Evolutionary conservation across 2,113 vertebrate species (phyloP).

Genomic region (Camelus dromedarius): DNA sequence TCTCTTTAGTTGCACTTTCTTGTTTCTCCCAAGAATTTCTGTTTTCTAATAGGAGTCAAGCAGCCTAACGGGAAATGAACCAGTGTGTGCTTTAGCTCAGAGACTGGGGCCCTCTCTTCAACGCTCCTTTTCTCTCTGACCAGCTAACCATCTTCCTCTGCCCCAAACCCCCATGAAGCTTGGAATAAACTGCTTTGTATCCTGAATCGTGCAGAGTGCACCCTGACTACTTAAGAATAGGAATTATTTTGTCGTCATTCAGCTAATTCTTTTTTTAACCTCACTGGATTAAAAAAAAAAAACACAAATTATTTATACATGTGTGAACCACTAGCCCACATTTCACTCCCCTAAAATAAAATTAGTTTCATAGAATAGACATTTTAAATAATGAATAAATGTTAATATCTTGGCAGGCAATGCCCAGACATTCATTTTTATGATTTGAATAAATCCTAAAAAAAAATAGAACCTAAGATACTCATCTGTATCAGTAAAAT

Average conservation of each 20-base stretch:
- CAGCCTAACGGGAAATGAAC: neutral
- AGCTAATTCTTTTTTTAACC: slow-evolving; percentile 1
- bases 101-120: neutral
- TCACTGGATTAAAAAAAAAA: neutral
- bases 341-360: slow-evolving; percentile 57
- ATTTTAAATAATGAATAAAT: slow-evolving; percentile 67
- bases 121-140: slow-evolving; percentile 28
- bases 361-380: slow-evolving; percentile 38
- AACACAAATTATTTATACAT: slow-evolving; percentile 45
- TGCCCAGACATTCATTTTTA: slow-evolving; percentile 54
- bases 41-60: slow-evolving; percentile 1
- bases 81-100: neutral
- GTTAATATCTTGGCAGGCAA: slow-evolving; percentile 35
- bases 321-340: neutral
- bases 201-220: slow-evolving; percentile 12
- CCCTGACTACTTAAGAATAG: neutral
- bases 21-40: neutral
- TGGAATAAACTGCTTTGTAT: slow-evolving; percentile 7
- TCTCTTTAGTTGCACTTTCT: neutral
- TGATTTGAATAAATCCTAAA: slow-evolving; percentile 72
- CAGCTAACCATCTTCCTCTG: neutral
- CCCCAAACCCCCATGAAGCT: neutral
- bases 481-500: slow-evolving; percentile 67
- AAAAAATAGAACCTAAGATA: slow-evolving; percentile 62
- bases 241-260: slow-evolving; percentile 53